Evolutionary conservation across 92 coral and sea anemone species (phyloP).

Genomic region (Porites evermanni): DNA sequence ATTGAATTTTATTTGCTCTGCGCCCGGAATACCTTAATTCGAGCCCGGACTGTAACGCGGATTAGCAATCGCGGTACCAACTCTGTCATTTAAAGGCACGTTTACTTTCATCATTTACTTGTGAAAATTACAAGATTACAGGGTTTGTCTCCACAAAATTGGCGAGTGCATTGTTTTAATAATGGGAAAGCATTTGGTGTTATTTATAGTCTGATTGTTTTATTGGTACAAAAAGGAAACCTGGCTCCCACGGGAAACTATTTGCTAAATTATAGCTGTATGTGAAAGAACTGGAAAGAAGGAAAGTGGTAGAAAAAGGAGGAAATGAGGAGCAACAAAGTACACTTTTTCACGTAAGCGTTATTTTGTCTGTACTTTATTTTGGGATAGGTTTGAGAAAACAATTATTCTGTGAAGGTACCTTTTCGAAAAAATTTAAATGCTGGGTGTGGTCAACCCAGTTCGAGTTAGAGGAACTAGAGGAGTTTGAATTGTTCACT

Average conservation of each 20-base stretch:
- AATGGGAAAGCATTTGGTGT: conserved; percentile 55
- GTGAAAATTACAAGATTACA: conserved; percentile 42
- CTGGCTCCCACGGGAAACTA: conserved; percentile 65
- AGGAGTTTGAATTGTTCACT: too few species aligned
- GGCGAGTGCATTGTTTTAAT: conserved; percentile 25
- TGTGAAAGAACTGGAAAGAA: not conserved
- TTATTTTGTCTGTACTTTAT: too few species aligned
- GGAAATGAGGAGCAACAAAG: not conserved
- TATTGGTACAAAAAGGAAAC: not conserved
- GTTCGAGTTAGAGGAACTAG: too few species aligned
- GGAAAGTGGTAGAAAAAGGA: not conserved
- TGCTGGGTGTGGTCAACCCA: too few species aligned
- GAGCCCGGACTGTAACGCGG: not conserved
- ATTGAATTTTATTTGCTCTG: not conserved
- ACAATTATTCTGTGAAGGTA: too few species aligned
- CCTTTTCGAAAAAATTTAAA: too few species aligned
- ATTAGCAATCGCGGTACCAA: not conserved
- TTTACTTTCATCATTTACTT: conserved; percentile 17
- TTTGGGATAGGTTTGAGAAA: too few species aligned
- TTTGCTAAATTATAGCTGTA: not conserved
- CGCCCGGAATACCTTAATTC: not conserved
- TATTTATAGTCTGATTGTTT: conserved; percentile 39
- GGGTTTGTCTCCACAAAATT: conserved; percentile 11
- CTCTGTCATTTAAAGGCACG: not conserved
- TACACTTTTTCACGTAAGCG: too few species aligned